Evolutionary conservation across 2,113 vertebrate species (phyloP).

Genomic region (Gnathonemus longibarbis): DNA sequence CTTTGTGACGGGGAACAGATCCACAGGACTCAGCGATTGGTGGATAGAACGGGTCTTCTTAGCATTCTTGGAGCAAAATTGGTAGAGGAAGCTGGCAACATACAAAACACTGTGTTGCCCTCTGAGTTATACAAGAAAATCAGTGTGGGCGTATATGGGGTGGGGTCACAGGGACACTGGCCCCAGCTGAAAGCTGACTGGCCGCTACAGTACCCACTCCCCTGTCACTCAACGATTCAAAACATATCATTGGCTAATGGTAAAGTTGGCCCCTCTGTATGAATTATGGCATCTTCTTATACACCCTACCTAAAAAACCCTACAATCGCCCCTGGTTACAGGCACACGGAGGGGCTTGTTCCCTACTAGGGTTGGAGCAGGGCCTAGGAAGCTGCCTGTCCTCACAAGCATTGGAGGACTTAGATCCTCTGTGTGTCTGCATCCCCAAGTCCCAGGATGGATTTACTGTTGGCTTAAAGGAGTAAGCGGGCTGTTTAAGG

Average conservation of each 20-base stretch:
- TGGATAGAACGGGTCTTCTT: neutral
- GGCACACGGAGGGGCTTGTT: neutral
- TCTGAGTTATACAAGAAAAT: neutral
- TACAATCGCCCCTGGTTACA: neutral
- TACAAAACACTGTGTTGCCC: neutral
- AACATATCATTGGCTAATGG: neutral
- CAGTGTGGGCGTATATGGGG: neutral
- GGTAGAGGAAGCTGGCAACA: neutral
- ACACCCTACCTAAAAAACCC: neutral
- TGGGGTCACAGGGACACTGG: neutral
- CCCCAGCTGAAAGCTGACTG: neutral
- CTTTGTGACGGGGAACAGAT: neutral
- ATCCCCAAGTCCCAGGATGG: neutral
- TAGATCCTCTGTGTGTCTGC: neutral
- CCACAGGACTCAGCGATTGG: neutral
- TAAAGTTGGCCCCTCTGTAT: neutral
- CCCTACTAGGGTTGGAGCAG: neutral
- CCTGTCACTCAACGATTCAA: neutral
- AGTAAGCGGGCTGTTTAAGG: neutral
- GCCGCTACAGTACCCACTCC: neutral
- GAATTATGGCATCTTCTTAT: neutral
- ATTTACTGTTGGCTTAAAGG: neutral
- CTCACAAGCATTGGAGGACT: neutral
- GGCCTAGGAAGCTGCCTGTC: neutral
- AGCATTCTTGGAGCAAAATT: neutral